Base-by-base conservation (phyloP, 2,888 invertebrate genomes). In the Atherix ibis region DNA sequence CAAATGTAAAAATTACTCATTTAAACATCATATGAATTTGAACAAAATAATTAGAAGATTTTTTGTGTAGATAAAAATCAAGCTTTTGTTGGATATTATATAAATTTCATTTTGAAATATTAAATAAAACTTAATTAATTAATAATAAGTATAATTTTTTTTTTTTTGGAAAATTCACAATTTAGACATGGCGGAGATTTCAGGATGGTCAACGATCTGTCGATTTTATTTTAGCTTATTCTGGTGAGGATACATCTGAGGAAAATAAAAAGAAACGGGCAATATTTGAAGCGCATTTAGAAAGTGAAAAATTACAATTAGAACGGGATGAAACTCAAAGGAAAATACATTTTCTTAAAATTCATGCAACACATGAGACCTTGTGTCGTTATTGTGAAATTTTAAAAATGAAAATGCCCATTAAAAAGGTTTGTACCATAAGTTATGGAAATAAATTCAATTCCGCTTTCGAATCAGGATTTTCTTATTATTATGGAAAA, bases 371-470 rank as follows among this genome's bases (percentile, higher is more conserved):
- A 0, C 62, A 63, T 49, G 75, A 78, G 45, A 74, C 83, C 2
- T 56, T 81, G 14, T 67, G 71, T 38, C 66, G 77, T 43, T 82
- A 81, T 54, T 73, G 76, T 22, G 83, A 83, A 58, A 71, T 81
- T 40, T 66, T 83, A 46, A 80, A 81, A 56, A 64, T 83, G 22
- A 69, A 78, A 51, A 68, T 83, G 68, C 82, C 82, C 27, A 75
- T 83, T 56, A 79, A 73, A 60, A 65, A 70, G 64, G 76, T 76
- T 53, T 52, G 56, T 17, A n/a, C n/a, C n/a, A n/a, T n/a, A n/a
- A n/a, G 15, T 17, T 16, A 22, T 19, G 9, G n/a, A n/a, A n/a
- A n/a, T n/a, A n/a, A n/a, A n/a, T n/a, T n/a, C n/a, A n/a, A n/a
- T n/a, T n/a, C n/a, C n/a, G n/a, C n/a, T n/a, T n/a, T n/a, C n/a